Conservation (phyloP, 2,797 vertebrate species). For the Astyanax mexicanus region DNA sequence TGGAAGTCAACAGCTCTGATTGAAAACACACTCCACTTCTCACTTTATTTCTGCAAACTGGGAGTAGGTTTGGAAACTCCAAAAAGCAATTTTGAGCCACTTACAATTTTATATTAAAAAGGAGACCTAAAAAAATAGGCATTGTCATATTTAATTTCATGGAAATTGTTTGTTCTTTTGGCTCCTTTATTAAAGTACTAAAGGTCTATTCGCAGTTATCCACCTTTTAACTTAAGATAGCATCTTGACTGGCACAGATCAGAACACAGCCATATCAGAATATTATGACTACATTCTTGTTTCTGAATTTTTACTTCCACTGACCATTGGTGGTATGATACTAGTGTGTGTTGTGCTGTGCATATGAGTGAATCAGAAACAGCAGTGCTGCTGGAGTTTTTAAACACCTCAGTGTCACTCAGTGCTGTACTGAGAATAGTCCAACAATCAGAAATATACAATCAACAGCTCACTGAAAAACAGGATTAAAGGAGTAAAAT, state of each 20-base stretch:
- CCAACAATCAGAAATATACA: no score
- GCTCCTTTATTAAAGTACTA: constrained; percentile 17
- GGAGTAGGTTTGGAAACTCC: constrained; percentile 6
- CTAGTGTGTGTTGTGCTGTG: no score
- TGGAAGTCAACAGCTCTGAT: constrained; percentile 52
- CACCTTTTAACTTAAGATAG: constrained; percentile 27
- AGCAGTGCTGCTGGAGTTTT: no score
- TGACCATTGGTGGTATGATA: no score
- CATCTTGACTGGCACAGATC: constrained; percentile 5
- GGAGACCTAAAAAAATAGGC: constrained; percentile 34
- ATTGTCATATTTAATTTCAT: constrained; percentile 21
- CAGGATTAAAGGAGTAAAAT: no score
- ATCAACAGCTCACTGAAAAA: no score
- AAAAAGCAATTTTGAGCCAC: constrained; percentile 35
- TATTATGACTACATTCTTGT: no score
- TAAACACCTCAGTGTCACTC: constrained; percentile 7
- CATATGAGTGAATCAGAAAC: no score
- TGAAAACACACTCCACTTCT: constrained; percentile 58
- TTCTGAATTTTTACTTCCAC: no score
- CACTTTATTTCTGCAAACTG: constrained; percentile 42
- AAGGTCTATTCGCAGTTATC: constrained; percentile 19
- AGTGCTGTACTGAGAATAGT: no score
- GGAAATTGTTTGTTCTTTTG: not conserved
- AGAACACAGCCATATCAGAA: not conserved
- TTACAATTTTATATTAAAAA: constrained; percentile 24